Evolutionary conservation across 1,140 invertebrate species (phyloP), one percentile per base, ranked within the genome.

Genomic region (Theocolax elegans): DNA sequence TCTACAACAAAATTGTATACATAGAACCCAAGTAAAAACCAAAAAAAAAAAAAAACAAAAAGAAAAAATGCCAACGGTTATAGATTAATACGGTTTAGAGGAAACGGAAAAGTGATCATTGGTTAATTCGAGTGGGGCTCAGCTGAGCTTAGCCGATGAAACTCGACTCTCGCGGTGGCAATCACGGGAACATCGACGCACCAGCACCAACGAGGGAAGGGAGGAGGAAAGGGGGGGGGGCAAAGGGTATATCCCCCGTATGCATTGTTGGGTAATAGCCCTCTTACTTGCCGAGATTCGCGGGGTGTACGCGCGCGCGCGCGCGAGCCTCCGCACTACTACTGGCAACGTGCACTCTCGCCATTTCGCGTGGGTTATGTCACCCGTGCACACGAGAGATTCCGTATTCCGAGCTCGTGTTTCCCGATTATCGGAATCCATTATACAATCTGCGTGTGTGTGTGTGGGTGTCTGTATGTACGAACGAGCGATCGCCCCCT

Each of bases 181-280:
- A n/a, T n/a, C n/a, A n/a, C n/a, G n/a, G n/a, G n/a, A n/a, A n/a
- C n/a, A n/a, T n/a, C n/a, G n/a, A n/a, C n/a, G n/a, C n/a, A n/a
- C n/a, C n/a, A n/a, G n/a, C n/a, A n/a, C n/a, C n/a, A n/a, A n/a
- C n/a, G n/a, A n/a, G n/a, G n/a, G n/a, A n/a, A n/a, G n/a, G n/a
- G n/a, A n/a, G n/a, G n/a, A n/a, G n/a, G n/a, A n/a, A n/a, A n/a
- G n/a, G n/a, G n/a, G n/a, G n/a, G n/a, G n/a, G 12, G 19, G n/a
- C 35, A 27, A 17, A 27, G 23, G 29, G 23, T 51, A n/a, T 7
- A 65, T 44, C 35, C 19, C 25, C 40, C 10, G 12, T 51, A 38
- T 53, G 65, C 27, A 58, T 67, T 58, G 65, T 48, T 23, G 25
- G 42, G 40, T 67, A 58, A 56, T 67, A 67, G 65, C 42, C n/a